Evolutionary conservation across 2,113 vertebrate genomes (phyloP).

Genomic region (Catharus fuscescens): DNA sequence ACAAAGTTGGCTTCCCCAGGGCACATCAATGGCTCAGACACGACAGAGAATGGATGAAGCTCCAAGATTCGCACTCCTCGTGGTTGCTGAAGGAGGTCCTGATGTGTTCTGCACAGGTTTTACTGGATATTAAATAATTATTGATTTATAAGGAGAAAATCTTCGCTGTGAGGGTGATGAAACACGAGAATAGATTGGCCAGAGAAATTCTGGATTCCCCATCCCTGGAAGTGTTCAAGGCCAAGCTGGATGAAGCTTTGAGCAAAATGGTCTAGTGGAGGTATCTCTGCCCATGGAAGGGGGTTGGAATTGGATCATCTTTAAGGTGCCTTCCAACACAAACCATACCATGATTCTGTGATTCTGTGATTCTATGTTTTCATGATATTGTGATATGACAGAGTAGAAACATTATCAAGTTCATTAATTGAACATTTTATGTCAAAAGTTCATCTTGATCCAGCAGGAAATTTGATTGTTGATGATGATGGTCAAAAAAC

Average conservation of each 20-base stretch:
- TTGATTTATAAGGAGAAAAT: neutral
- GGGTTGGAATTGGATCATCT: neutral
- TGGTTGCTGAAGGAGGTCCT: neutral
- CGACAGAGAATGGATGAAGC: neutral
- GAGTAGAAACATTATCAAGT: neutral
- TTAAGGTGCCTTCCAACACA: neutral
- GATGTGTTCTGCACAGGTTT: accelerated
- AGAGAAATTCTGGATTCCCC: neutral
- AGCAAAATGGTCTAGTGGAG: neutral
- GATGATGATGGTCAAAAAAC: neutral
- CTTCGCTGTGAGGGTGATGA: neutral
- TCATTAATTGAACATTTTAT: neutral
- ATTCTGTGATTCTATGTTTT: neutral
- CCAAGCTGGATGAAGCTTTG: neutral
- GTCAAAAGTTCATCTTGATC: neutral
- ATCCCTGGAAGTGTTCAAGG: neutral
- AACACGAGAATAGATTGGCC: accelerated
- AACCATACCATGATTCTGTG: neutral
- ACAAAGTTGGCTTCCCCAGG: neutral
- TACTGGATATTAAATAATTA: neutral
- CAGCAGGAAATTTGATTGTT: neutral
- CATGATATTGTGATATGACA: neutral
- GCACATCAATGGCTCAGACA: neutral
- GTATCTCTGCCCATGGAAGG: neutral
- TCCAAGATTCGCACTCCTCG: neutral